Evolutionary conservation across 2,113 vertebrate genomes (phyloP).

Genomic region (Laticauda colubrina): DNA sequence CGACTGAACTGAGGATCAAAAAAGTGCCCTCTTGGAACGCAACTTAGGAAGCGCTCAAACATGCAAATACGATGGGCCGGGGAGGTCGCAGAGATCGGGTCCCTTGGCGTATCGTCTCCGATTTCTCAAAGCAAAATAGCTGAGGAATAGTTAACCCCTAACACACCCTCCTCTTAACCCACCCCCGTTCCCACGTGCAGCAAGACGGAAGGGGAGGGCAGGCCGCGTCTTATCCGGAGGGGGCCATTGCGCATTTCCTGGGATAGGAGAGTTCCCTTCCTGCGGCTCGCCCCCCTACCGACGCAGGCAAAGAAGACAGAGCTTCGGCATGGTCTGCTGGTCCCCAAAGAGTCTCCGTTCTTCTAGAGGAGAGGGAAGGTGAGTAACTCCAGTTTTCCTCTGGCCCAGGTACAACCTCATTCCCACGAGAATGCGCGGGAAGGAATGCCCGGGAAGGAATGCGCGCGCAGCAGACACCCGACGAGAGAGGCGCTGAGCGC

Average conservation of each 20-base stretch:
- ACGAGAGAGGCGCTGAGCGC: not conserved
- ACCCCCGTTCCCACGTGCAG: not conserved
- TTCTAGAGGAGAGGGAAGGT: not conserved
- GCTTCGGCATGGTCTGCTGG: not conserved
- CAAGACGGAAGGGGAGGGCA: constrained; percentile 9
- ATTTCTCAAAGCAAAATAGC: not conserved
- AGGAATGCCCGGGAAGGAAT: too few species aligned
- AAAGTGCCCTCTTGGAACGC: not conserved
- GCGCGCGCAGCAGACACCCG: not conserved
- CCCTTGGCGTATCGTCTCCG: too few species aligned
- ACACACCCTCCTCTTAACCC: not conserved
- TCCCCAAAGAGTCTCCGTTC: not conserved
- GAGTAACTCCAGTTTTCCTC: not conserved
- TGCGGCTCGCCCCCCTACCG: not conserved
- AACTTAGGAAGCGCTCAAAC: not conserved
- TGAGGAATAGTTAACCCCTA: not conserved
- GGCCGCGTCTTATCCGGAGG: not conserved
- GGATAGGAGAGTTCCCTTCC: not conserved
- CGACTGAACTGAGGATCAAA: not conserved
- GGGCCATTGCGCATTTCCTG: not conserved
- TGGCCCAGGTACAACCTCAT: not conserved
- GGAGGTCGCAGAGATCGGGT: not conserved
- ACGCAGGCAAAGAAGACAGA: not conserved
- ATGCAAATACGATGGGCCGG: not conserved
- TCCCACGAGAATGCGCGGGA: not conserved